Base-by-base conservation (phyloP, 2,797 vertebrate genomes). In the Peromyscus melanophrys region DNA sequence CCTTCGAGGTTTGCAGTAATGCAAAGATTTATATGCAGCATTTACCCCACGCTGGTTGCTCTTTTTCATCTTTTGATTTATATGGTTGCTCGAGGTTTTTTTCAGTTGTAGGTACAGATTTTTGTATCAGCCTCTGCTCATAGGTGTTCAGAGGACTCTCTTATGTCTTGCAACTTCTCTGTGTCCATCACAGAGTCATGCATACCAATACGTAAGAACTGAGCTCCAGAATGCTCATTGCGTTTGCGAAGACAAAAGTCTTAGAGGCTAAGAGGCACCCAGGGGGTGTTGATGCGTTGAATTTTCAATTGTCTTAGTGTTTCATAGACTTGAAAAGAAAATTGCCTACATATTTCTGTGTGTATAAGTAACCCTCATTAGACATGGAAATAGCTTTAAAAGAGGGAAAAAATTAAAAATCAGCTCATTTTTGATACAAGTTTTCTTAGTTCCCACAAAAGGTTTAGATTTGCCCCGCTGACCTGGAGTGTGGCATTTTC, bases 11-110 rank as follows among this genome's bases (percentile, higher is more conserved):
- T 98, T 91, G 94, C 98, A 97, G 93, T 98, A 97, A 98, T 98
- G 97, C 93, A 97, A 98, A 98, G 98, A 98, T 98, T 98, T 97
- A 98, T 97, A 97, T 97, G 96, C 97, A 95, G 91, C 67, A 97
- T 92, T 98, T 97, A 97, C 96, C 97, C 78, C 95, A 86, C 46
- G 96, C 97, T 97, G 97, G n/a, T 75, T 94, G 80, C 57, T 97
- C 96, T 97, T 95, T 92, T 84, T 96, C 94, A 92, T 87, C 71
- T n/a, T 94, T 96, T 98, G 98, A 97, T 98, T 97, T 97, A 96
- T 97, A 90, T 57, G 43, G 82, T 86, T 90, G 40, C 96, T 97
- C 90, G 34, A 63, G 85, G 80, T 90, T 95, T 94, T 94, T 86
- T 95, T 78, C 78, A 91, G 0, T 89, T 43, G 69, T 86, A 73